A percentile compares a stretch with the other conserved stretches of the same genome.
Evolutionary conservation across 2,797 vertebrate genomes (phyloP).

Genomic region (Oceanodroma leucorhoa): DNA sequence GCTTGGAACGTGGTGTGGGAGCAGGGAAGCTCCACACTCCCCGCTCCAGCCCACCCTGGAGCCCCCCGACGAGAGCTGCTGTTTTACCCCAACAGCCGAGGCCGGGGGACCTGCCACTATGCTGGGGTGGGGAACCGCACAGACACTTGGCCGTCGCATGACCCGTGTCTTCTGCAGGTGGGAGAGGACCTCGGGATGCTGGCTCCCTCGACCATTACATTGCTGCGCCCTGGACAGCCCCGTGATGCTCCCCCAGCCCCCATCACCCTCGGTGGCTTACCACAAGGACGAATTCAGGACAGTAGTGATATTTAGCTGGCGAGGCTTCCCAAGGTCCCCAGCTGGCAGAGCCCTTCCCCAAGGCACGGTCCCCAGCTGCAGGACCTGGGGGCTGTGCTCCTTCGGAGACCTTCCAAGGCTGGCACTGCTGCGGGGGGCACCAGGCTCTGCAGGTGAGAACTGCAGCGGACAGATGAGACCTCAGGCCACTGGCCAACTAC

Average conservation of each 20-base stretch:
- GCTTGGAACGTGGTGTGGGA: background rate
- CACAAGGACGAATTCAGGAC: rapidly evolving
- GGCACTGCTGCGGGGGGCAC: rapidly evolving
- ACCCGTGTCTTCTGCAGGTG: background rate
- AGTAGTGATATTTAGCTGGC: background rate
- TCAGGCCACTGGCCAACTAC: background rate
- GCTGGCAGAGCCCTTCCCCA: background rate
- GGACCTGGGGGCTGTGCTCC: background rate
- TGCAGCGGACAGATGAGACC: background rate
- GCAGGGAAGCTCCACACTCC: background rate
- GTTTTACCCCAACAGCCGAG: background rate
- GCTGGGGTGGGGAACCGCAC: background rate
- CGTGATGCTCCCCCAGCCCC: rapidly evolving
- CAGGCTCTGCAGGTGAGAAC: background rate
- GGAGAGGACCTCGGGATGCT: background rate
- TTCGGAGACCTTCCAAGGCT: background rate
- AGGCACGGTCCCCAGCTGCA: background rate
- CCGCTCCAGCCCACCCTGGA: background rate
- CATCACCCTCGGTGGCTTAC: background rate
- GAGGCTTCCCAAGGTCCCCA: background rate
- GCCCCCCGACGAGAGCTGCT: background rate
- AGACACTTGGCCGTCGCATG: rapidly evolving
- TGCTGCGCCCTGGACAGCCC: background rate
- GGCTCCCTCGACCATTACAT: rapidly evolving
- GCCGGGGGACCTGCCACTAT: background rate